Evolutionary conservation across 2,113 vertebrate species (phyloP), one percentile per base, ranked within the genome.

Genomic region (Oreochromis aureus): DNA sequence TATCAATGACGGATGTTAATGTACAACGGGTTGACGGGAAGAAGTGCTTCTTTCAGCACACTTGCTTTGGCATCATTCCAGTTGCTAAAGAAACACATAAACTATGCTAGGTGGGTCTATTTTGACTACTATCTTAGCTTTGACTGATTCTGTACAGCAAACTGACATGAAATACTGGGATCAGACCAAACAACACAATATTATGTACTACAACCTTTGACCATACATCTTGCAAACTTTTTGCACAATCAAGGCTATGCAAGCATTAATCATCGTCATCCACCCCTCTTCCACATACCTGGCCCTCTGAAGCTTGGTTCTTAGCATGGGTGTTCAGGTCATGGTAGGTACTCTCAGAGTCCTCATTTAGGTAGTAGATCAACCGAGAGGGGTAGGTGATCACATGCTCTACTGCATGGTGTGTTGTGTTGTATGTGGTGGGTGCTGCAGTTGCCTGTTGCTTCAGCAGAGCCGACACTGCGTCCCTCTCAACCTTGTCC

Each of bases 291-390:
- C 10, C 27, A 36, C 88, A 94, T 95, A 99, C 99, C 98, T 98
- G 97, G 88, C 96, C 95, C 12, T 97, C 96, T 87, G 97, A 95
- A 89, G 97, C 97, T 94, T 98, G 98, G 95, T 97, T 96, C 92
- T 96, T 98, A 91, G 96, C 93, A 90, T 94, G 97, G 41, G 99
- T 99, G 95, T 99, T 97, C 95, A 99, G 96, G 94, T 98, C 95
- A 94, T 98, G 98, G 87, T 98, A 98, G 89, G 98, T 98, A 84
- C 97, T 99, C 96, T 99, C 99, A 1, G 96, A 97, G 92, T 98
- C 98, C 94, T 97, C 98, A 85, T 99, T 98, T 89, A 99, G 96
- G 94, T 98, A 99, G 97, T 99, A 99, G 80, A 99, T 94, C 81
- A 99, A 93, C 95, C 98, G 97, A 69, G 98, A 99, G 90, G 99